Evolutionary conservation across 2,113 vertebrate species (phyloP), one percentile per base, ranked within the genome.

Genomic region (Spea bombifrons): DNA sequence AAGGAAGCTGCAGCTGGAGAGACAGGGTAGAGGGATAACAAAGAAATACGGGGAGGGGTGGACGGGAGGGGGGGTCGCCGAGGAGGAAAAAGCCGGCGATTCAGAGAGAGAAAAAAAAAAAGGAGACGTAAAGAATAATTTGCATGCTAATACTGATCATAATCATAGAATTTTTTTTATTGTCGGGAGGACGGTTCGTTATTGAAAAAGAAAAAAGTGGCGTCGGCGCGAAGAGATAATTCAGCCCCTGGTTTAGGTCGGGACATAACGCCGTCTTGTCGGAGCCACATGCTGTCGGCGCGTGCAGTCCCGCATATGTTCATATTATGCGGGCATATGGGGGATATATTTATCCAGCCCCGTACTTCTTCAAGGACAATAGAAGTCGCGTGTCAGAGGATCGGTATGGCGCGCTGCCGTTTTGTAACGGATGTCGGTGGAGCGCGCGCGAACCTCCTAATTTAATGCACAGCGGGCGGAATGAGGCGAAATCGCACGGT

Each of bases 1-100:
- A 77, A 77, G 66, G 53, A 63, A 47, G 73, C 47, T 75, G 73
- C 73, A 61, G 73, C 50, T 75, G 73, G 75, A 45, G 55, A 55
- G 44, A 76, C n/a, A 64, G 61, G 68, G 17, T 52, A 52, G 55
- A 59, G 67, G 75, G 44, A 76, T 69, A 57, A 61, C 46, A 61
- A 61, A 70, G 57, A 46, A 44, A 72, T 13, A 59, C 6, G 50
- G 49, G 61, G 68, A 17, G 76, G 76, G 30, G 67, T 49, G 13
- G 47, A n/a, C 5, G 15, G 67, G 61, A 57, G 12, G 76, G 66
- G 69, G 61, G 6, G 47, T 46, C 30, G 30, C n/a, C 16, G 13
- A n/a, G 48, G 3, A n/a, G 67, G 52, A 30, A 67, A 55, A 71
- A 8, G 68, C 17, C 76, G 65, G 71, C 71, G 76, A 71, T n/a